Evolutionary conservation across 37 sponge, comb jelly and placozoan genomes (phyloP).

Genomic region (Halichondria panicea): DNA sequence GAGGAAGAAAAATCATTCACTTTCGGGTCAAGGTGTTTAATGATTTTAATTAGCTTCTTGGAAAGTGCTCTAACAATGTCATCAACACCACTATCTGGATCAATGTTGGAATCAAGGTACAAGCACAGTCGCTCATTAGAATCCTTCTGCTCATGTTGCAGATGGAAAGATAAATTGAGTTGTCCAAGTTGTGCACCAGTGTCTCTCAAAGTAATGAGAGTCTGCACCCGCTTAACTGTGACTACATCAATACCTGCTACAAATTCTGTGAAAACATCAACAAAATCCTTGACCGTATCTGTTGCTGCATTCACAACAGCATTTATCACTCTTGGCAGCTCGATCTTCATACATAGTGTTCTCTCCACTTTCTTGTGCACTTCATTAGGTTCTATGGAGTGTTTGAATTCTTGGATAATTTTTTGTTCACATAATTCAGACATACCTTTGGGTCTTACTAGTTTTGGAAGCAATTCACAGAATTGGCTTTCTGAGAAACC

Average conservation of each 20-base stretch:
- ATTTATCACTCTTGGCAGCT: too few relatives aligned
- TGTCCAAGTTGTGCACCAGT: background rate
- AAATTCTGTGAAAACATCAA: background rate
- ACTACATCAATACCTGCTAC: background rate
- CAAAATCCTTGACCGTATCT: too few relatives aligned
- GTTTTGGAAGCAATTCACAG: constrained; percentile 1
- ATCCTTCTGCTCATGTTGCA: background rate
- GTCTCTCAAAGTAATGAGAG: background rate
- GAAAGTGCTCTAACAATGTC: background rate
- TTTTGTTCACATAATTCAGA: constrained; percentile 1
- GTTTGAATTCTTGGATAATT: constrained; percentile 1
- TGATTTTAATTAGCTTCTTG: background rate
- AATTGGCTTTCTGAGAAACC: background rate
- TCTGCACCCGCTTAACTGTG: background rate
- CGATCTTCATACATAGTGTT: background rate
- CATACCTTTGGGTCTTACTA: background rate
- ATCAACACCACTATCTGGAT: background rate
- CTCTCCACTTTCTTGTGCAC: background rate
- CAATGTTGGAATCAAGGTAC: background rate
- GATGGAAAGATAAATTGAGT: background rate
- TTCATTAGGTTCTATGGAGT: constrained; percentile 2
- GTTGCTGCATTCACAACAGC: too few relatives aligned
- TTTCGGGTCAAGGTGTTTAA: background rate
- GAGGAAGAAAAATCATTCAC: background rate
- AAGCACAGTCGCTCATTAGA: background rate